Evolutionary conservation across 2,888 invertebrate species (phyloP).

Genomic region (Drosophila dives): DNA sequence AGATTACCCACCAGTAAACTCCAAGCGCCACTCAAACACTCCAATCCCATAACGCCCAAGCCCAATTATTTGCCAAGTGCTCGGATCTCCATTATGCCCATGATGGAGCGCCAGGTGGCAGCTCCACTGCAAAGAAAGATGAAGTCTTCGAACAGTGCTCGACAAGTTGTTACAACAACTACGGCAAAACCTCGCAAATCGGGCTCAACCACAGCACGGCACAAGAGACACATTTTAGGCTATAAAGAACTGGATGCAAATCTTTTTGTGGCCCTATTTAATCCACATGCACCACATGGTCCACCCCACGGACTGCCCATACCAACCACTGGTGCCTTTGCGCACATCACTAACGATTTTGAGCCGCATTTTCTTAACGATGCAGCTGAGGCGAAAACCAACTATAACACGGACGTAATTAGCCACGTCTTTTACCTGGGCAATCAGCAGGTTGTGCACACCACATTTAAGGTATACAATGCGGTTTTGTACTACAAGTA

Average conservation of each 20-base stretch:
- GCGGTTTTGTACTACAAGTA: conserved; percentile 91
- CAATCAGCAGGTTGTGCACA: conserved; percentile 85
- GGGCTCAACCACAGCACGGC: conserved; percentile 46
- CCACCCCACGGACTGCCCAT: conserved; percentile 53
- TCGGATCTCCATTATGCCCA: conserved; percentile 57
- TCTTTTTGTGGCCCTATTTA: conserved; percentile 77
- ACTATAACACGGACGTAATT: conserved; percentile 80
- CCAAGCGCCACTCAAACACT: conserved; percentile 72
- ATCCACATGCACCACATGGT: conserved; percentile 60
- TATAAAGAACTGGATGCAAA: conserved; percentile 78
- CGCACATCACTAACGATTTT: conserved; percentile 69
- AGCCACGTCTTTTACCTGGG: conserved; percentile 84
- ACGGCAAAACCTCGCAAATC: conserved; percentile 24
- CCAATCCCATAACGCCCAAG: conserved; percentile 68
- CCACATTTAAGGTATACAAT: conserved; percentile 90
- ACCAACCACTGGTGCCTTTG: conserved; percentile 52
- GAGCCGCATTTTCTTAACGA: conserved; percentile 70
- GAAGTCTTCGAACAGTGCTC: conserved; percentile 6
- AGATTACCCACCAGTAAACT: conserved; percentile 77
- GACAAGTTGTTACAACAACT: conserved; percentile 31
- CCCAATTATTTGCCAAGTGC: conserved; percentile 72
- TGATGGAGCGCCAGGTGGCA: conserved; percentile 63
- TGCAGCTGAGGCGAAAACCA: conserved; percentile 66
- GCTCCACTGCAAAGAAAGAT: conserved; percentile 32
- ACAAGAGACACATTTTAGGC: conserved; percentile 74